These are phyloP conservation scores for Ceyx margarethae DNA, from an alignment of 2,113 vertebrate species.

Conservation along the genomic window DNA sequence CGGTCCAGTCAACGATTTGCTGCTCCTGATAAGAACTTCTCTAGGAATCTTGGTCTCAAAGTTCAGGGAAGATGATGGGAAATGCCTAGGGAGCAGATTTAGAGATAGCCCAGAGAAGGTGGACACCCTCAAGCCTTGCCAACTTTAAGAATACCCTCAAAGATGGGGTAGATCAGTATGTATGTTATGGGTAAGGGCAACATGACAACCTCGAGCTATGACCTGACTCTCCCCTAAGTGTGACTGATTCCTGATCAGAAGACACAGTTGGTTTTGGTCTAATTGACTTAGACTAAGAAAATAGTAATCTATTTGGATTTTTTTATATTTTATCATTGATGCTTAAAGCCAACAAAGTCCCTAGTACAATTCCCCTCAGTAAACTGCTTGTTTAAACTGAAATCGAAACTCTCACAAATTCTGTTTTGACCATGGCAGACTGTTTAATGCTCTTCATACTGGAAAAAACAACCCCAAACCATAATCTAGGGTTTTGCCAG, in stretches of 20 bases:
- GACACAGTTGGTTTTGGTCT: background rate
- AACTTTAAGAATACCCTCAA: background rate
- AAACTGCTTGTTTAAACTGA: background rate
- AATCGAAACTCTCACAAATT: background rate
- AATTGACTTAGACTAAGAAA: background rate
- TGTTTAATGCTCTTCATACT: background rate
- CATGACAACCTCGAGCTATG: background rate
- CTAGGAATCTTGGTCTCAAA: background rate
- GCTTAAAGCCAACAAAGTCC: background rate
- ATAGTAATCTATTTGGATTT: background rate
- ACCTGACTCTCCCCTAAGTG: background rate
- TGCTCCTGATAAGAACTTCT: background rate
- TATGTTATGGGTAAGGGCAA: accelerated
- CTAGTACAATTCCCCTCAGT: background rate
- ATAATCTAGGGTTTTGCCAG: background rate
- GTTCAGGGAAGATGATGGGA: background rate
- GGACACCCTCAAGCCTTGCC: background rate
- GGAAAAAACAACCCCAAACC: background rate
- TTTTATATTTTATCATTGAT: background rate
- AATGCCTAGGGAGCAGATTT: background rate
- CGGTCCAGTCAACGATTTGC: background rate
- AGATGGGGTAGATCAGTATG: accelerated
- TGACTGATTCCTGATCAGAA: background rate
- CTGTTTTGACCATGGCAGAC: background rate
- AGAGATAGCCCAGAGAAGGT: background rate